Conservation (phyloP, 2,113 vertebrate species). For the Periophthalmus modestus region DNA sequence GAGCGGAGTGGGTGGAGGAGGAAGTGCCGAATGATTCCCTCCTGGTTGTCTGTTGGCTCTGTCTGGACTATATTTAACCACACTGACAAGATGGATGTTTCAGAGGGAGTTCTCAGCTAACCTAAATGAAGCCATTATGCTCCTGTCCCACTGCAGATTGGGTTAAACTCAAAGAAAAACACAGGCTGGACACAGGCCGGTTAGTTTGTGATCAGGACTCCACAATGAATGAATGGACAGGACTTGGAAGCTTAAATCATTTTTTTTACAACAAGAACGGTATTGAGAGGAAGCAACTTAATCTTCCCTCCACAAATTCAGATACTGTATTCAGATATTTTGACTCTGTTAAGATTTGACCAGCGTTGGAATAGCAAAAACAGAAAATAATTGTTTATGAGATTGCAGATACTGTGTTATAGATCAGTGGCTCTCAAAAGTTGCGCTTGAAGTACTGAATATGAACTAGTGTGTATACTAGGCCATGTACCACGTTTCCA, state of each 20-base stretch:
- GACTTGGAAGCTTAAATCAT: background rate
- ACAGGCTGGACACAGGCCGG: conserved; percentile 40
- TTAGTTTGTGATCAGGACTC: conserved; percentile 2
- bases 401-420: too few species aligned
- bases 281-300: background rate
- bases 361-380: too few species aligned
- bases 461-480: too few species aligned
- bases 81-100: conserved; percentile 64
- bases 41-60: conserved; percentile 59
- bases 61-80: conserved; percentile 70
- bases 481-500: too few species aligned
- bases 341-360: too few species aligned
- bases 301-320: background rate
- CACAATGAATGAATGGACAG: conserved; percentile 12
- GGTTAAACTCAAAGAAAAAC: conserved; percentile 48
- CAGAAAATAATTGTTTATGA: too few species aligned
- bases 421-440: too few species aligned
- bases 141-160: conserved; percentile 34
- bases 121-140: conserved; percentile 66
- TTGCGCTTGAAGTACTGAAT: too few species aligned
- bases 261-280: background rate
- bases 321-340: too few species aligned
- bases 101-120: conserved; percentile 43
- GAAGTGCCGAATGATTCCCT: conserved; percentile 65
- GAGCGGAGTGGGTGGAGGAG: conserved; percentile 65